These are phyloP conservation scores for Turritopsis dohrnii DNA, from an alignment of 30 jellyfish, hydroid and myxozoan species.

Conservation along the genomic window DNA sequence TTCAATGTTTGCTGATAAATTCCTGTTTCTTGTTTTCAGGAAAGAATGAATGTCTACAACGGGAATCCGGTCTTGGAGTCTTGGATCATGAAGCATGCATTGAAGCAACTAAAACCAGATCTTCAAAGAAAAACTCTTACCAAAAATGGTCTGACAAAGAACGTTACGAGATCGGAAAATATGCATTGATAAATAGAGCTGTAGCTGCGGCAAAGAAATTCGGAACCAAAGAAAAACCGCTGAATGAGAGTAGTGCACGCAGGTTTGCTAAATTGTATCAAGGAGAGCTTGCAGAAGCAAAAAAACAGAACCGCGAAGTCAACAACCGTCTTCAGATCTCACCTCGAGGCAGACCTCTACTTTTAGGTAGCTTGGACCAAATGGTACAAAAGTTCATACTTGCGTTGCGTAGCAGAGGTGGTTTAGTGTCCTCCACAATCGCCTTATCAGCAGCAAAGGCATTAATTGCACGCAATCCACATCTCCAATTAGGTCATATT, in stretches of 20 bases:
- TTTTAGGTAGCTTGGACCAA: conserved; percentile 7
- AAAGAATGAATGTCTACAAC: no score
- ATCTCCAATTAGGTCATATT: neutral
- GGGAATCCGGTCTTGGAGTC: neutral
- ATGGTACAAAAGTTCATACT: conserved; percentile 7
- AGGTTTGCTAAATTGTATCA: neutral
- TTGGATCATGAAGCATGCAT: neutral
- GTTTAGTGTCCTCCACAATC: conserved; percentile 5
- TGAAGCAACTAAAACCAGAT: neutral
- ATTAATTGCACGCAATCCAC: conserved; percentile 23
- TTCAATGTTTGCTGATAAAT: no score
- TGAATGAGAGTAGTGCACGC: neutral
- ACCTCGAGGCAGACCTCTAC: conserved; percentile 12
- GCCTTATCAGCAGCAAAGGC: conserved; percentile 25
- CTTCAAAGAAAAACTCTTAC: neutral
- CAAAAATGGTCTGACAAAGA: neutral
- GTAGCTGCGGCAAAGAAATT: neutral
- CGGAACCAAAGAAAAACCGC: neutral
- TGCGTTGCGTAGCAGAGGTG: conserved; percentile 2
- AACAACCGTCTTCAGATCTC: neutral
- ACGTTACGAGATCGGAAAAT: neutral
- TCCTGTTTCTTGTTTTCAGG: no score
- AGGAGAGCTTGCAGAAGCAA: conserved; percentile 2
- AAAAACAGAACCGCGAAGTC: neutral
- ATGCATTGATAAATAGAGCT: neutral